Evolutionary conservation across 2,888 invertebrate species (phyloP), one percentile per base, ranked within the genome.

Genomic region (Torymus tubicola): DNA sequence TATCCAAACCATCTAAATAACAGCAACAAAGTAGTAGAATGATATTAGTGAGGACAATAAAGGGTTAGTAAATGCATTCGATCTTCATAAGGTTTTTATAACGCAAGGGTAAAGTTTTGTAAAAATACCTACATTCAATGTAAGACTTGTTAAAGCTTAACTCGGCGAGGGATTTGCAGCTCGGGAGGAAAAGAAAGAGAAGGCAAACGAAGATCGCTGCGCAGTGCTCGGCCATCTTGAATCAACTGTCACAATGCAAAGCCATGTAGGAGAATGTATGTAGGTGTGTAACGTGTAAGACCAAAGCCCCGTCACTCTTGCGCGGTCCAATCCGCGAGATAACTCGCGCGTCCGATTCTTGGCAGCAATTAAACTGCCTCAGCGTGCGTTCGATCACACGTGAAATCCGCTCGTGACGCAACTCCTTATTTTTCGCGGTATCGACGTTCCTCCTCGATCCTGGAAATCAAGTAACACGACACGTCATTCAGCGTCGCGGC

Each of bases 1-100:
- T 78, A 4, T 85, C 85, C 80, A 89, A 71, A 18, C 75, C 71
- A 83, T 85, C 89, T 89, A 61, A 65, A 13, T 24, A 55, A 55
- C 65, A 50, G 63, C 16, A 57, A 42, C 13, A 72, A 61, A 16
- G 18, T 10, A 61, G 14, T 5, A 69, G 21, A 64, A 65, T 52
- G 42, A 8, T 1, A 71, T 12, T 12, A 53, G 2, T 16, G 18
- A 42, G 8, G 10, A 42, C 42, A 8, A 42, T 21, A 42, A 8
- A 42, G 8, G 42, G 42, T 42, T 42, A 42, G 42, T 42, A 42
- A 42, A 42, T 42, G 5, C 42, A 42, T 42, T 8, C 42, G 42
- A 42, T 42, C 42, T 42, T 42, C 10, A 42, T 31, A 31, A 3
- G 10, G 8, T 42, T 42, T 42, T 42, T 8, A 42, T 42, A 31